Percentiles rank a stretch among this genome's conserved stretches.
Conservation (phyloP, 1,140 invertebrate species). For the Periplaneta americana region DNA sequence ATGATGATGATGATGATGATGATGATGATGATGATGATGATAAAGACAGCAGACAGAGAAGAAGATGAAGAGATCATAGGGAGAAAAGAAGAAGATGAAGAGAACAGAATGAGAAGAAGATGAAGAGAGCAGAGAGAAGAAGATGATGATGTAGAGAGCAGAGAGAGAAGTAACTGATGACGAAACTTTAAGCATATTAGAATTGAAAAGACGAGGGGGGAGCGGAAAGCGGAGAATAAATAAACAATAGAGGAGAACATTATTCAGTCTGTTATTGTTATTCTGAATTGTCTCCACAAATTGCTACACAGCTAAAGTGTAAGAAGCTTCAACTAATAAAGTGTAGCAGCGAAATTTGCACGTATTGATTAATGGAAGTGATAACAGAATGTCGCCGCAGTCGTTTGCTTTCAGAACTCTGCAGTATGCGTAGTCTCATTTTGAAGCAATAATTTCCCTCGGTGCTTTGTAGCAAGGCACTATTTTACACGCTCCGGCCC, state of each 20-base stretch:
- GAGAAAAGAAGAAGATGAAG: conserved; percentile 15
- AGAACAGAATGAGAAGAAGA: conserved; percentile 31
- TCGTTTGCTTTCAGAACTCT: too few species aligned
- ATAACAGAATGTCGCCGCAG: too few species aligned
- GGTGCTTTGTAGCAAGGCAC: too few species aligned
- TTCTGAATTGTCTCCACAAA: too few species aligned
- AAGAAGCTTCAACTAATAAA: too few species aligned
- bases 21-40: conserved; percentile 18
- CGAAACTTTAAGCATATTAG: background rate
- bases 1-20: conserved; percentile 19
- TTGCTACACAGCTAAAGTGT: too few species aligned
- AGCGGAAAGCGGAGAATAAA: background rate
- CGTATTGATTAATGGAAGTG: too few species aligned
- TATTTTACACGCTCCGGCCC: too few species aligned
- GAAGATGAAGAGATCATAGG: conserved; percentile 20
- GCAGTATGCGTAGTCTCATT: too few species aligned
- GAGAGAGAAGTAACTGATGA: background rate
- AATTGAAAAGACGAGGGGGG: background rate
- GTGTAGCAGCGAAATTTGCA: too few species aligned
- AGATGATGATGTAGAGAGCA: background rate
- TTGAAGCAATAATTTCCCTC: too few species aligned
- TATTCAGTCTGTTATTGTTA: too few species aligned
- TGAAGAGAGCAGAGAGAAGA: conserved; percentile 25
- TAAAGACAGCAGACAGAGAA: conserved; percentile 29
- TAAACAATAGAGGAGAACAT: background rate